Conservation (phyloP, 2,113 vertebrate genomes). For the Pygoscelis antarcticus region DNA sequence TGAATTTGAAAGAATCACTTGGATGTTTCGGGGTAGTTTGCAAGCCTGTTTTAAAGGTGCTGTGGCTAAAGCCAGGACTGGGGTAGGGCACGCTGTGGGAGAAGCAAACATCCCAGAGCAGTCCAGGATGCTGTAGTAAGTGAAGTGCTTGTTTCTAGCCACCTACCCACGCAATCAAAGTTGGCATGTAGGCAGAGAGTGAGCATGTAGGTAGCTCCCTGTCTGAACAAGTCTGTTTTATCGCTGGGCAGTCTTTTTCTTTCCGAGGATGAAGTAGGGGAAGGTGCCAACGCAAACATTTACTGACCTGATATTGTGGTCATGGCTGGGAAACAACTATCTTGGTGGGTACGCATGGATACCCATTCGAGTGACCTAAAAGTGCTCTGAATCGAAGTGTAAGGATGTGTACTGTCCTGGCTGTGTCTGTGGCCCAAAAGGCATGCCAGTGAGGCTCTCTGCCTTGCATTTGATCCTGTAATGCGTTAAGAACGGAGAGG, state of each 20-base stretch:
- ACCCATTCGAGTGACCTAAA: neutral
- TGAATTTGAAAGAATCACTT: neutral
- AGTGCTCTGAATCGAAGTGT: neutral
- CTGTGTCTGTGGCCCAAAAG: neutral
- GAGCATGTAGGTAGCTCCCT: neutral
- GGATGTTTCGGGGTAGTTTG: neutral
- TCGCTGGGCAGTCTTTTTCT: neutral
- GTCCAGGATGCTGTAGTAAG: neutral
- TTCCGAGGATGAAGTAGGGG: neutral
- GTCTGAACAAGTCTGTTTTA: neutral
- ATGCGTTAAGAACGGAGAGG: neutral
- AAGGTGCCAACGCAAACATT: neutral
- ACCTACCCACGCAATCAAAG: neutral
- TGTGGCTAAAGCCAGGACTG: neutral
- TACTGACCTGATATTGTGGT: neutral
- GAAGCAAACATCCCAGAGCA: neutral
- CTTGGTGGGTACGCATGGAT: neutral
- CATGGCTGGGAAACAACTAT: rapidly evolving
- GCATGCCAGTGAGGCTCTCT: neutral
- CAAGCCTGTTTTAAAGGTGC: neutral
- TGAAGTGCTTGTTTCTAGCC: neutral
- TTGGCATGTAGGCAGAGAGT: neutral
- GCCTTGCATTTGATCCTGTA: neutral
- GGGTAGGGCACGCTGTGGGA: rapidly evolving
- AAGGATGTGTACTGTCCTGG: neutral